Percentiles rank a stretch among this genome's conserved stretches.
These are phyloP conservation scores for Danio choprae DNA, from an alignment of 2,797 vertebrate genomes.

Conservation along the genomic window DNA sequence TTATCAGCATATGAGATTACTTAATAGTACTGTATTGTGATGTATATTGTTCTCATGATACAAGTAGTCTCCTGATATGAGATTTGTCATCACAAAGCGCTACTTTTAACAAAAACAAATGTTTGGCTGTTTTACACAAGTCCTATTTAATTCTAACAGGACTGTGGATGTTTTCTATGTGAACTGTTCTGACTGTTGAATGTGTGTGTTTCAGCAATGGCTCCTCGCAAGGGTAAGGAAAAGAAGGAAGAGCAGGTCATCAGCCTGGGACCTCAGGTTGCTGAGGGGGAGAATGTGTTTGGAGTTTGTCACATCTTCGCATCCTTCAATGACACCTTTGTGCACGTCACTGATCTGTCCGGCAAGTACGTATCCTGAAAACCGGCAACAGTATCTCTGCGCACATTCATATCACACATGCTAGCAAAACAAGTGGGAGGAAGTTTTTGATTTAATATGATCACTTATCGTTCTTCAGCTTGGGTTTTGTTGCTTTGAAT, in stretches of 20 bases:
- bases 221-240: constrained; percentile 97
- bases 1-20: too few species aligned
- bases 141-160: neutral
- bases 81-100: too few species aligned
- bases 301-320: constrained; percentile 97
- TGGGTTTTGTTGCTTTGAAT: too few species aligned
- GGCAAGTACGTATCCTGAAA: constrained; percentile 88
- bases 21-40: too few species aligned
- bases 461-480: too few species aligned
- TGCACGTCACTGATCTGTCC: constrained; percentile 95
- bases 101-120: too few species aligned
- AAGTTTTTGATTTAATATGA: neutral
- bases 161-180: neutral
- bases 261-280: constrained; percentile 95
- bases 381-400: neutral
- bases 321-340: constrained; percentile 98
- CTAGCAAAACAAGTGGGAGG: too few species aligned
- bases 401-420: neutral
- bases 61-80: too few species aligned
- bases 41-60: too few species aligned
- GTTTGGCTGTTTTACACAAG: neutral
- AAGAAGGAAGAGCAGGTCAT: constrained; percentile 99
- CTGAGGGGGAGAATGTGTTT: constrained; percentile 97
- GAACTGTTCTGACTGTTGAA: neutral
- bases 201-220: constrained; percentile 80